Percentiles rank a stretch among this genome's conserved stretches.
phyloP scores from a whole-genome alignment of 2,888 invertebrate genomes.

The Trachelus iudaicus region DNA sequence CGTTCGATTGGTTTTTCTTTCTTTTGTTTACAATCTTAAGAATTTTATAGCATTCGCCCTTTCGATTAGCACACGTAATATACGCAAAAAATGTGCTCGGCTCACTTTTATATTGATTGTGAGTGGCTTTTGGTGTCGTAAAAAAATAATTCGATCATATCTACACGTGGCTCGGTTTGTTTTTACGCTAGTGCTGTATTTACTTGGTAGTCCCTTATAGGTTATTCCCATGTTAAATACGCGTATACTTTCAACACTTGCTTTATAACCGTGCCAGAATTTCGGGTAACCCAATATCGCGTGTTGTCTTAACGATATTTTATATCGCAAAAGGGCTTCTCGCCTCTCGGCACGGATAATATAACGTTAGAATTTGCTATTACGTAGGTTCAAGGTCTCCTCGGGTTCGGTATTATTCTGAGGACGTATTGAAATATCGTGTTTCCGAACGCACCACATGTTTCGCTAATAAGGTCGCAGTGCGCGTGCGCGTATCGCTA shows the following conservation, averaged over 20 bases:
- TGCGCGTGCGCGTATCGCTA: neutral
- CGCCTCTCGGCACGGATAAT: neutral
- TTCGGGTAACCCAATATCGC: neutral
- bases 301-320: neutral
- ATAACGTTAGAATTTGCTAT: neutral
- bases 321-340: neutral
- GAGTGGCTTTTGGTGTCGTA: neutral
- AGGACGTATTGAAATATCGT: conserved; percentile 6
- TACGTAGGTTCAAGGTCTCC: neutral
- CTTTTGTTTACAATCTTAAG: neutral
- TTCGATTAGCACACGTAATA: neutral
- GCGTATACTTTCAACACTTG: neutral
- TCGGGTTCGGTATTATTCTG: neutral
- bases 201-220: no score
- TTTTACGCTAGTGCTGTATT: neutral
- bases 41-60: neutral
- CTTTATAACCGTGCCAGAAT: neutral
- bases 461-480: neutral
- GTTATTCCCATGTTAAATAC: neutral
- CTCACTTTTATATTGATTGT: neutral
- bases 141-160: neutral
- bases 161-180: neutral
- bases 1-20: neutral
- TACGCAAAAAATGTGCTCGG: neutral
- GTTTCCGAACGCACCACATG: neutral